Conservation (phyloP, 2,797 vertebrate species). For the Saxicola maurus region DNA sequence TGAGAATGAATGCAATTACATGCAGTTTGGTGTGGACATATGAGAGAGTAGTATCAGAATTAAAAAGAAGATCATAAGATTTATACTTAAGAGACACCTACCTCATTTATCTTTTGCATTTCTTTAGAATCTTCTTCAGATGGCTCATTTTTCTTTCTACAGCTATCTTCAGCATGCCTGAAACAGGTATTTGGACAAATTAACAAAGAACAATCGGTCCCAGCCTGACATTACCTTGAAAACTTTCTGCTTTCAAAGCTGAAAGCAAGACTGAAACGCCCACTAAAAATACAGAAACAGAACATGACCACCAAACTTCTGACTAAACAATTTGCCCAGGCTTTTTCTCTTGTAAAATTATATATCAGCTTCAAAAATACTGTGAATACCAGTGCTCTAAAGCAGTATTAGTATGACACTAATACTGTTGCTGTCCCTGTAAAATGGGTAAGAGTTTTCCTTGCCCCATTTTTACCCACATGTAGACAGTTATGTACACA, state of each 20-base stretch:
- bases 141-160: slow-evolving; percentile 81
- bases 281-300: neutral
- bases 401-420: neutral
- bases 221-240: neutral
- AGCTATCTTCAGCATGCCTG: slow-evolving; percentile 80
- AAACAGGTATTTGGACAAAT: slow-evolving; percentile 8
- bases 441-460: neutral
- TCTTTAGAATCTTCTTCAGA: slow-evolving; percentile 78
- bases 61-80: neutral
- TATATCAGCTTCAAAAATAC: neutral
- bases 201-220: neutral
- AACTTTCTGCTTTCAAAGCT: neutral
- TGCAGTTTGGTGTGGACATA: neutral
- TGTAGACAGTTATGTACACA: fast-evolving
- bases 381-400: neutral
- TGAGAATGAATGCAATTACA: fast-evolving
- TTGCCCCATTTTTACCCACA: neutral
- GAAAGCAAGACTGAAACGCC: neutral
- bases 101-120: slow-evolving; percentile 74
- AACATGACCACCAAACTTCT: neutral
- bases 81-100: slow-evolving; percentile 40
- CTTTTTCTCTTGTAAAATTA: neutral
- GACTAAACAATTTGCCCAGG: neutral
- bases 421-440: neutral
- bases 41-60: neutral